Evolutionary conservation across 2,888 invertebrate species (phyloP).

Genomic region (Serripes groenlandicus): DNA sequence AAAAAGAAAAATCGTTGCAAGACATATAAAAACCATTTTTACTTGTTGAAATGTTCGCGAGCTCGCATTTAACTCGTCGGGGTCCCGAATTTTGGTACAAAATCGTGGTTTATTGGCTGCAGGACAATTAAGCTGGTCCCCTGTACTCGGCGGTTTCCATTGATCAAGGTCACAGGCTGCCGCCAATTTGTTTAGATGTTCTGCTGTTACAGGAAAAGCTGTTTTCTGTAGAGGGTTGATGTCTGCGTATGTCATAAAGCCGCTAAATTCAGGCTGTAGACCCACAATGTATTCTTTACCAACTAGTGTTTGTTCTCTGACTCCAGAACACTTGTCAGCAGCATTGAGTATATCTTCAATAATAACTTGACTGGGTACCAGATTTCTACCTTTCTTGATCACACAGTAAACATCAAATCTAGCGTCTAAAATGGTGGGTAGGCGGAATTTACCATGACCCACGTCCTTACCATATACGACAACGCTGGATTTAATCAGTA

Average conservation of each 20-base stretch:
- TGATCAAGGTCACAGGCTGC: conserved; percentile 58
- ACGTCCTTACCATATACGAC: conserved; percentile 68
- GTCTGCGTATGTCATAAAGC: conserved; percentile 66
- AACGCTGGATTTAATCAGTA: conserved; percentile 61
- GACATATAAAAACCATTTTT: no score
- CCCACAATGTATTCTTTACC: conserved; percentile 67
- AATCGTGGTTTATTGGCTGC: conserved; percentile 43
- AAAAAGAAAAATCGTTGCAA: no score
- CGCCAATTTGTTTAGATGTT: conserved; percentile 56
- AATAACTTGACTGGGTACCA: conserved; percentile 61
- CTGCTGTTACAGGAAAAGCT: conserved; percentile 57
- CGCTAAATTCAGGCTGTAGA: conserved; percentile 52
- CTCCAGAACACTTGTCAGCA: conserved; percentile 48
- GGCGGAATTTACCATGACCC: conserved; percentile 62
- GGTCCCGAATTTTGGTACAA: conserved; percentile 59
- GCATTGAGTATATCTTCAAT: conserved; percentile 59
- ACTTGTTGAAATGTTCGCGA: background rate
- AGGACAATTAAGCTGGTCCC: conserved; percentile 57
- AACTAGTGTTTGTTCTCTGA: conserved; percentile 52
- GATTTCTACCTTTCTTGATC: conserved; percentile 49
- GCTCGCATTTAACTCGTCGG: conserved; percentile 9
- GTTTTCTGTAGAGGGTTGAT: conserved; percentile 63
- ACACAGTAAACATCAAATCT: conserved; percentile 70
- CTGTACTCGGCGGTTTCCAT: conserved; percentile 55
- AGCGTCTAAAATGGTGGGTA: conserved; percentile 56